Percentiles rank a stretch among this genome's conserved stretches.
These are phyloP conservation scores for Parotocinclus haroldoi DNA, from an alignment of 2,797 vertebrate genomes.

Conservation along the genomic window DNA sequence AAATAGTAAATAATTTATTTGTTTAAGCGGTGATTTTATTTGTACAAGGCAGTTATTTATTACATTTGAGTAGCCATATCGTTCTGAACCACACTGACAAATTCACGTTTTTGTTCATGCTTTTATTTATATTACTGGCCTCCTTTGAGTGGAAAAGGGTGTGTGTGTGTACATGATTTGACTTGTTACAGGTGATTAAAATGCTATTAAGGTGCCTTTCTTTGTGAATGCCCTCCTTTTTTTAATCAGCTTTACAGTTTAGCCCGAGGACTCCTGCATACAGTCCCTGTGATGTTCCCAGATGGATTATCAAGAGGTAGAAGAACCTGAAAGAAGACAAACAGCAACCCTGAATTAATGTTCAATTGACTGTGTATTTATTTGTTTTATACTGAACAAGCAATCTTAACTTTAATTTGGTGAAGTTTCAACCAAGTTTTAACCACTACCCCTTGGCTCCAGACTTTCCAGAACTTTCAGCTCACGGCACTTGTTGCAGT, in stretches of 20 bases:
- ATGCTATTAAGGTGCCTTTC: conserved; percentile 1
- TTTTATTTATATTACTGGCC: conserved; percentile 12
- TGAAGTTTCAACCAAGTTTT: too few species aligned
- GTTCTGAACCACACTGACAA: conserved; percentile 4
- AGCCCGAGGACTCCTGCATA: conserved; percentile 72
- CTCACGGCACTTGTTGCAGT: too few species aligned
- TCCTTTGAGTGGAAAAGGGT: neutral
- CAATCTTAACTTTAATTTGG: too few species aligned
- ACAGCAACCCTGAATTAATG: neutral
- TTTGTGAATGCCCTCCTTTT: conserved; percentile 4
- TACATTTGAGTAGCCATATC: conserved; percentile 1
- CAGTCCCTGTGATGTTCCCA: conserved; percentile 86
- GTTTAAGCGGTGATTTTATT: too few species aligned
- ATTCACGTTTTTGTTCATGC: neutral
- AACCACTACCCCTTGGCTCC: too few species aligned
- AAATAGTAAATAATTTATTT: too few species aligned
- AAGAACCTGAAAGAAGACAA: conserved; percentile 73
- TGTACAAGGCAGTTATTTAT: conserved; percentile 23
- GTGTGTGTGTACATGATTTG: conserved; percentile 3
- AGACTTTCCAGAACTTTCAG: too few species aligned
- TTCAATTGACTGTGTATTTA: too few species aligned
- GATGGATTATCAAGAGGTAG: conserved; percentile 86
- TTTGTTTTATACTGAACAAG: too few species aligned
- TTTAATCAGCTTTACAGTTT: conserved; percentile 55
- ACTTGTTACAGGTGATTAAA: conserved; percentile 16